Percentiles rank a stretch among this genome's conserved stretches.
Evolutionary conservation across 2,113 vertebrate species (phyloP).

Genomic region (Menura novaehollandiae): DNA sequence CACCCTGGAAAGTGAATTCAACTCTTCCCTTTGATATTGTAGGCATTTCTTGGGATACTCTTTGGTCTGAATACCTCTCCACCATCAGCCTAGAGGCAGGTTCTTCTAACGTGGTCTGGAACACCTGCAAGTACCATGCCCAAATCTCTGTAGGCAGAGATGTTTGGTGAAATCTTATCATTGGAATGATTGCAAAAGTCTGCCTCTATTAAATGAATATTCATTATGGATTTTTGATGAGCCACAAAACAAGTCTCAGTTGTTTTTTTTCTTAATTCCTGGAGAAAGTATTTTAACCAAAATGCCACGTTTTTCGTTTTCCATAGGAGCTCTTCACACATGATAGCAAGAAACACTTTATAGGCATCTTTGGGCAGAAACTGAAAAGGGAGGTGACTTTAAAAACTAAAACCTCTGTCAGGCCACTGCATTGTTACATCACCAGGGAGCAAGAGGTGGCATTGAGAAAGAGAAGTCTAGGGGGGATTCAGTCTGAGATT

Average conservation of each 20-base stretch:
- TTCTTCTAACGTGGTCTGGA: not conserved
- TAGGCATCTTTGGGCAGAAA: not conserved
- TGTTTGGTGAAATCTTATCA: not conserved
- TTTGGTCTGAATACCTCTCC: not conserved
- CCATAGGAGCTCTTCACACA: not conserved
- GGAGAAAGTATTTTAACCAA: not conserved
- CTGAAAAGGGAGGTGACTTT: not conserved
- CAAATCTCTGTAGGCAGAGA: not conserved
- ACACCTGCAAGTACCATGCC: not conserved
- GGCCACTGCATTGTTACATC: not conserved
- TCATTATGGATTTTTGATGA: not conserved
- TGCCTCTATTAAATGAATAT: not conserved
- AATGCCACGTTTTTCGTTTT: not conserved
- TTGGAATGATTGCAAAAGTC: not conserved
- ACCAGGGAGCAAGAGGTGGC: not conserved
- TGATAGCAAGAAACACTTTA: not conserved
- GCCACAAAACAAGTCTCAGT: not conserved
- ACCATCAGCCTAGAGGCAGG: not conserved
- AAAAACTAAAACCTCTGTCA: not conserved
- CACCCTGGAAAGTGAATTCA: not conserved
- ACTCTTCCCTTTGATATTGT: not conserved
- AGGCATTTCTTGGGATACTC: not conserved
- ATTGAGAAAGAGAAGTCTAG: not conserved
- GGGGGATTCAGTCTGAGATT: not conserved
- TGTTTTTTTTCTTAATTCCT: not conserved